Base-by-base conservation (phyloP, 2,888 invertebrate species). In the Schizotus pectinicornis region DNA sequence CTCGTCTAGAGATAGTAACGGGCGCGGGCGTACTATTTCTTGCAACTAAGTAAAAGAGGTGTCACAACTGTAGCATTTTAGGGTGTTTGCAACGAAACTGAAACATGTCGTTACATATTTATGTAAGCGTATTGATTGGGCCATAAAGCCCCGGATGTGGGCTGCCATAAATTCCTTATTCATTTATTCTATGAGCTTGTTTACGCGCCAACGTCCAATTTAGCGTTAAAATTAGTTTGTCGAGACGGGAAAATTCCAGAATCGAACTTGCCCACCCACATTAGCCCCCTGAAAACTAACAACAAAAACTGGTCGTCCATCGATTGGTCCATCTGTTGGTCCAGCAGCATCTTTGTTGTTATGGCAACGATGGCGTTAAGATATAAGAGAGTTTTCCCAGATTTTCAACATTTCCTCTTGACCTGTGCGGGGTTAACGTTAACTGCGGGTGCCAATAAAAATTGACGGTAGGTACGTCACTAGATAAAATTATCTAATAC, bases 401-500 rank as follows among this genome's bases (percentile, higher is more conserved):
- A 7, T 51, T 53, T 46, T 31, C 53, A 33, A 11, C 38, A 53
- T 46, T 53, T 45, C 46, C 53, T 45, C 37, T 22, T 14, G 42
- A 38, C 12, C 30, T 36, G 31, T 13, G 51, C 13, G 1, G 12
- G 51, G 34, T 30, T 8, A 36, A 41, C 14, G 35, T 49, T 34
- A 14, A 47, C 41, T 54, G 54, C 45, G 45, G 45, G 31, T 11
- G 33, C 32, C 39, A 54, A 54, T 52, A 36, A 37, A 49, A 56
- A 56, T 56, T 49, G 31, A 49, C 49, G 55, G 22, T n/a, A 55
- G 46, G 51, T 52, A 42, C 34, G 47, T 22, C 39, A 47, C 47
- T 14, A 53, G 59, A 59, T 59, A 51, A 56, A 55, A 55, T 46
- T 59, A 49, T 49, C 49, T 59, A 59, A 51, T 46, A 13, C 32